Conservation (phyloP, 1,140 invertebrate species). For the Bombus breviceps region DNA sequence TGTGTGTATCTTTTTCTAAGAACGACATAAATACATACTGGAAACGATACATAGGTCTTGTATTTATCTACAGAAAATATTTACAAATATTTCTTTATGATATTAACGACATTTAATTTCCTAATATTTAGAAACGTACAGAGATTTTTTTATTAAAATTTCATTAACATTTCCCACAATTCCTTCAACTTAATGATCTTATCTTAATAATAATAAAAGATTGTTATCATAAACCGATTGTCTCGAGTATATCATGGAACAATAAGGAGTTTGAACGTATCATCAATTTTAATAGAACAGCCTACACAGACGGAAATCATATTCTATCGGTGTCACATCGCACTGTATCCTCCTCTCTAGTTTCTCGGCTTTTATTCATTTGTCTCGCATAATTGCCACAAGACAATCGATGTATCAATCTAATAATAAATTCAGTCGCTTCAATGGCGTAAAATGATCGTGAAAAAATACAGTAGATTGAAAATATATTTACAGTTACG, state of each 20-base stretch:
- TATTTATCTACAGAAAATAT: background rate
- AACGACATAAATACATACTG: background rate
- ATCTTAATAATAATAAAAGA: background rate
- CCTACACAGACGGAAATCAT: background rate
- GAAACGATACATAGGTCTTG: no score
- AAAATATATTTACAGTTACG: background rate
- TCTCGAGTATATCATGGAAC: background rate
- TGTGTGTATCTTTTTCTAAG: background rate
- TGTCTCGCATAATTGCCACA: background rate
- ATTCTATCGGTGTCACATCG: background rate
- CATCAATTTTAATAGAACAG: background rate
- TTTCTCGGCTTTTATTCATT: background rate
- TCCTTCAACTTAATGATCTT: background rate
- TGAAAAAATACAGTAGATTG: background rate
- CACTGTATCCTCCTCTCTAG: background rate
- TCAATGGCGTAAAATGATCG: background rate
- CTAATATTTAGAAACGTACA: no score
- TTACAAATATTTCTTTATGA: background rate
- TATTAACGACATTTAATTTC: background rate
- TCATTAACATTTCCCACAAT: background rate
- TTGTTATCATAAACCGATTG: background rate
- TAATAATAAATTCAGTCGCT: background rate
- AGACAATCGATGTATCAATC: background rate
- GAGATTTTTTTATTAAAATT: background rate
- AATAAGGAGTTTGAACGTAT: slow-evolving; percentile 2